Evolutionary conservation across 2,888 invertebrate species (phyloP), one percentile per base, ranked within the genome.

Genomic region (Polymixis flavicincta): DNA sequence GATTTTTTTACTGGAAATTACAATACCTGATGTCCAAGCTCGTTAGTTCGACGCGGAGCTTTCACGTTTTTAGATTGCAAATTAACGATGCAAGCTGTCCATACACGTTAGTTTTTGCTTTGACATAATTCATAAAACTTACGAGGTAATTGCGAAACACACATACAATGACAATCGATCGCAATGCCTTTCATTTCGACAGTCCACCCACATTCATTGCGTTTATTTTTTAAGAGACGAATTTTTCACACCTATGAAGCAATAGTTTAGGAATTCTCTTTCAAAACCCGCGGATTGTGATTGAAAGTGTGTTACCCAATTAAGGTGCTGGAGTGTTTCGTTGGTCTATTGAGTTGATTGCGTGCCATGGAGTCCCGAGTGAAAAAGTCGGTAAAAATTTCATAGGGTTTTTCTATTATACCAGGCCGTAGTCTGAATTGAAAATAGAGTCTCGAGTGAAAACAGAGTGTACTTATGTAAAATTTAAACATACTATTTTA

Each of bases 1-100:
- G 67, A 48, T 54, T 54, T 72, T 52, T 37, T n/a, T 71, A 32
- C 55, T 14, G 52, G 45, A 64, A 70, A 55, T 57, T 32, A 55
- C 64, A 52, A 57, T 79, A 59, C 52, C 37, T 68, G 60, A 63
- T 78, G 67, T 63, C 75, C 28, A 14, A 57, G 57, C 82, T 82
- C 63, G 63, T 68, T 82, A 78, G 37, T 25, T 32, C 11, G n/a
- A 45, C 22, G 25, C 8, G 32, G 42, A 14, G 42, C 57, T 52
- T 55, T 50, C 17, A 59, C 37, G 73, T 72, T 80, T 80, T 65
- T 55, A 74, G 5, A 61, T 25, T 74, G 54, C 65, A 32, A 55
- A 55, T 74, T 61, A 80, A 66, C 65, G 37, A 65, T 52, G 64
- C n/a, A 48, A 65, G 37, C 64, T 22, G 54, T 14, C 14, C 48